These are phyloP conservation scores for Lerema accius DNA, from an alignment of 1,140 invertebrate genomes.

Conservation along the genomic window DNA sequence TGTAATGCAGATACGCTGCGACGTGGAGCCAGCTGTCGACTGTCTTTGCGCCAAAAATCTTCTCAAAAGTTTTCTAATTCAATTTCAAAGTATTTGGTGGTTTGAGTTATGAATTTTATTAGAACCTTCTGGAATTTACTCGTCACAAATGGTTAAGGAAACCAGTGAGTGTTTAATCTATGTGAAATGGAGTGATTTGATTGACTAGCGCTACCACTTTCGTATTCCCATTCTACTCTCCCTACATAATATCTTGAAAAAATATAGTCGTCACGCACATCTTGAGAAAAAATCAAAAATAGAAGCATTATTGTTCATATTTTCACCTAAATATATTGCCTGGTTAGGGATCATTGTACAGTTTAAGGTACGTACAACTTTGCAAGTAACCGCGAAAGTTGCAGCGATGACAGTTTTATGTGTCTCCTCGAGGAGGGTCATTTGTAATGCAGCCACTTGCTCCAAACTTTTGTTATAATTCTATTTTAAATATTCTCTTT, in stretches of 20 bases:
- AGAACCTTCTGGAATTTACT: conserved; percentile 1
- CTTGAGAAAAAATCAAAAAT: no score
- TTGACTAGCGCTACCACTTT: no score
- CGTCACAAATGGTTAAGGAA: no score
- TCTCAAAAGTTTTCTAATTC: conserved; percentile 24
- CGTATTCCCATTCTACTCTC: no score
- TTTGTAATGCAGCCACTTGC: conserved; percentile 36
- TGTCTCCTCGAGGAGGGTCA: conserved; percentile 29
- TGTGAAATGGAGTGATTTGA: no score
- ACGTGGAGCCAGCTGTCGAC: conserved; percentile 18
- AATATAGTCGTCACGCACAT: no score
- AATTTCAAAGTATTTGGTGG: conserved; percentile 14
- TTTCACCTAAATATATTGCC: no score
- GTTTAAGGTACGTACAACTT: conserved; percentile 36
- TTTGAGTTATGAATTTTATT: conserved; percentile 7
- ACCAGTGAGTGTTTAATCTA: no score
- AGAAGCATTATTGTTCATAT: no score
- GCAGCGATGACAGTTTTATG: conserved; percentile 39
- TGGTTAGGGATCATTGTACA: conserved; percentile 26
- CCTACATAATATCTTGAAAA: no score
- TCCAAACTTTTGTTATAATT: conserved; percentile 7
- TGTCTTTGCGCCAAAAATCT: conserved; percentile 15
- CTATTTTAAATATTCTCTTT: conserved; percentile 6
- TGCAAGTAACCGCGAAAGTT: conserved; percentile 29
- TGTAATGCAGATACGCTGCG: conserved; percentile 60